Evolutionary conservation across 2,888 invertebrate species (phyloP), one percentile per base, ranked within the genome.

Genomic region (Cantharis lateralis): DNA sequence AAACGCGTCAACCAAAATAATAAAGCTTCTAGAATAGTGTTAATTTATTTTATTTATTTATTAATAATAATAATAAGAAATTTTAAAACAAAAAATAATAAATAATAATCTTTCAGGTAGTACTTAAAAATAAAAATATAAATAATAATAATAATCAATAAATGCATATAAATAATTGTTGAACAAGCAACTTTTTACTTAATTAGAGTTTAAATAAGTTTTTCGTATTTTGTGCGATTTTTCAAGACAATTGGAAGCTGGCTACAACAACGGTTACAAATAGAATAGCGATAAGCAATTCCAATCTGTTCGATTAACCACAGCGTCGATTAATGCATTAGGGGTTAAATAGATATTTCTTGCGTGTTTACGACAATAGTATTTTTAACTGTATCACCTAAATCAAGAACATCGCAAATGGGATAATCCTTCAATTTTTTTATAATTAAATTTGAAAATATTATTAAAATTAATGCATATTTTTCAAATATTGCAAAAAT

Each of bases 261-360:
- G 64, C 24, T 66, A 66, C 64, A 66, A 66, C 20, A 66, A 66
- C 64, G 24, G 64, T 66, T 66, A 66, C 64, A 66, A 66, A 66
- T 66, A 66, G 73, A 72, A 73, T 73, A 68, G 70, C 63, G 74
- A 74, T 74, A 74, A 74, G 74, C 74, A 64, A 70, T 74, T 74
- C 74, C 74, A 74, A 74, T 74, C 74, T 74, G 74, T 62, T 69
- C 64, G 74, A 69, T 63, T 70, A 64, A 69, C 74, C 70, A 69
- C 74, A 70, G 62, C 64, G 70, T 63, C 69, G 74, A 74, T 74
- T 74, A 74, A 74, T 74, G 74, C 74, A 74, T 74, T 70, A 63
- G 64, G 70, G 66, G 64, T 63, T 64, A 70, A 74, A 70, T 66
- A 70, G 74, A 70, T 69, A 26, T 62, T 74, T 69, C 70, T 74